These are phyloP conservation scores for Caranx ignobilis DNA, from an alignment of 2,113 vertebrate species.

Conservation along the genomic window DNA sequence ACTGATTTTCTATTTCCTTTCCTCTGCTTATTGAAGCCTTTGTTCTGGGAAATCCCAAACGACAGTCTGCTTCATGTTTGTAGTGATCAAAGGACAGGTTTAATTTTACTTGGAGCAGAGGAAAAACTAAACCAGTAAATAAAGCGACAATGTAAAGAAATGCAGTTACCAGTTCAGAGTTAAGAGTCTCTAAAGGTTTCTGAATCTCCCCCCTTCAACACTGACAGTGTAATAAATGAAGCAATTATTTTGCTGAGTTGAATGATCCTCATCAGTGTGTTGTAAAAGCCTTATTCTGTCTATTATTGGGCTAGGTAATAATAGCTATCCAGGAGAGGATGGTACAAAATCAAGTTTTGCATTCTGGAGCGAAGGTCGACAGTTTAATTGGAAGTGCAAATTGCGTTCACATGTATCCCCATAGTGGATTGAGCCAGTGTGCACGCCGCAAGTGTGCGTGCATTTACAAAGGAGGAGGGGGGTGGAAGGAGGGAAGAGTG, in stretches of 20 bases:
- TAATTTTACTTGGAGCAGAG: neutral
- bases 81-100: neutral
- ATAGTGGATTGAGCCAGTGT: slow-evolving; percentile 82
- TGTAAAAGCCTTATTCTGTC: slow-evolving; percentile 48
- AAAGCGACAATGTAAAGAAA: neutral
- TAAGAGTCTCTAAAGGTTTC: slow-evolving; percentile 1
- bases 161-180: no score
- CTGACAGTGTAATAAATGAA: slow-evolving; percentile 29
- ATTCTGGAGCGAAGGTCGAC: slow-evolving; percentile 91
- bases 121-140: neutral
- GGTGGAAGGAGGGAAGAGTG: slow-evolving; percentile 36
- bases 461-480: slow-evolving; percentile 49
- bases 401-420: slow-evolving; percentile 93
- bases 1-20: neutral
- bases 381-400: slow-evolving; percentile 95
- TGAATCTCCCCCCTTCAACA: slow-evolving; percentile 20
- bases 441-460: slow-evolving; percentile 52
- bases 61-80: neutral
- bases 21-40: neutral
- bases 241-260: slow-evolving; percentile 67
- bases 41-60: neutral
- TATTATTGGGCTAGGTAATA: slow-evolving; percentile 70
- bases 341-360: slow-evolving; percentile 84
- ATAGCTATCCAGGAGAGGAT: slow-evolving; percentile 82
- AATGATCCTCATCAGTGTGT: slow-evolving; percentile 30